phyloP scores from a whole-genome alignment of 2,888 invertebrate genomes.

The Lithophane semibrunnea region DNA sequence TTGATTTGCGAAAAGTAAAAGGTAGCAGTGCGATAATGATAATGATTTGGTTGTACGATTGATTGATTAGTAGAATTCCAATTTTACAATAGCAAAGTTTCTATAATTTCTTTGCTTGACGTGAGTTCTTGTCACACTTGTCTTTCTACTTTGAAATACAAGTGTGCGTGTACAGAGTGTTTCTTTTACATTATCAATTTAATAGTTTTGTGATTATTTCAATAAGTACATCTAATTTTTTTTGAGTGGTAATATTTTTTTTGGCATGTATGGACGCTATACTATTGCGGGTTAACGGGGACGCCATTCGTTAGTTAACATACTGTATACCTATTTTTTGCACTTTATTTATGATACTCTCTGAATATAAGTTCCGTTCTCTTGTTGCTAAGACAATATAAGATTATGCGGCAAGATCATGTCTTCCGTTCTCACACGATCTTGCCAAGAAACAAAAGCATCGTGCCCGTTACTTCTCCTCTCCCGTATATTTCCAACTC shows the following conservation, averaged over 20 bases:
- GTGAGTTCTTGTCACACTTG: no score
- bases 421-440: not conserved
- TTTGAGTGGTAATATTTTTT: no score
- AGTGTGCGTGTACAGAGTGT: no score
- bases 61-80: not conserved
- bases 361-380: not conserved
- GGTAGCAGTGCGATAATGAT: not conserved
- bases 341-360: not conserved
- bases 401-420: not conserved
- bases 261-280: no score
- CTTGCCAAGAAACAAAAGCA: not conserved
- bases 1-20: not conserved
- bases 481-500: conserved; percentile 43
- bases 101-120: no score
- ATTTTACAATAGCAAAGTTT: not conserved
- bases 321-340: no score
- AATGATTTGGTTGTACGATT: not conserved
- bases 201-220: no score
- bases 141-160: no score
- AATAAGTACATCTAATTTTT: no score
- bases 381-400: not conserved
- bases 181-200: no score
- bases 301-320: no score
- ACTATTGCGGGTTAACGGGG: no score
- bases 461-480: not conserved